Evolutionary conservation across 2,113 vertebrate genomes (phyloP), one percentile per base, ranked within the genome.

Genomic region (Gorsachius goisagi): DNA sequence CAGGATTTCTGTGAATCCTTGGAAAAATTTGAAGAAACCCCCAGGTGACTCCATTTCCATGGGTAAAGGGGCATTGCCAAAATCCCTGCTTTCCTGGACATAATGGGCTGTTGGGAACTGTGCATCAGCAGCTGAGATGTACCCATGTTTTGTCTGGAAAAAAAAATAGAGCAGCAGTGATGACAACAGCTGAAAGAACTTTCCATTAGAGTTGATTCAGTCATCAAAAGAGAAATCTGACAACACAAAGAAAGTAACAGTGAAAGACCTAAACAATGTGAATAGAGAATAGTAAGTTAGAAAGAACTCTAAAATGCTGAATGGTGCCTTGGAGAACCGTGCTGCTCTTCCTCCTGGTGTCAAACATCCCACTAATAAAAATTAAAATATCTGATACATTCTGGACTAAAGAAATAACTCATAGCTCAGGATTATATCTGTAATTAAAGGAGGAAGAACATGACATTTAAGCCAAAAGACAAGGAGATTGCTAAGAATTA

Each of bases 131-230:
- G 64, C 49, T 89, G 53, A 91, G 58, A 66, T 12, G 27, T 33
- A 69, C 11, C 30, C 27, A 82, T 66, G 39, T 74, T 86, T 76
- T 50, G 8, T 66, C 58, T 66, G 66, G 37, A 15, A 30, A 85
- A 72, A 85, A 83, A 79, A 77, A n/a, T 2, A 92, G 24, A 89
- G 35, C 58, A 88, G 59, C 41, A 86, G 59, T 73, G 72, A 75
- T 59, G 60, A 90, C 63, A 96, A 84, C 53, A 93, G 77, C 82
- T 73, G 76, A 93, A 87, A 96, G 44, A 49, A 81, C 35, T 94
- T 97, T 90, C 86, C 75, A 56, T 82, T 82, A 77, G 53, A 62
- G 49, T 87, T 91, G 91, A 90, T 37, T 93, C 59, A 90, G 83
- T 89, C 56, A 88, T 78, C 66, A 62, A 89, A 86, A 94, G 56